Conservation (phyloP, 2,888 invertebrate species). For the Oconnorella tubifera region DNA sequence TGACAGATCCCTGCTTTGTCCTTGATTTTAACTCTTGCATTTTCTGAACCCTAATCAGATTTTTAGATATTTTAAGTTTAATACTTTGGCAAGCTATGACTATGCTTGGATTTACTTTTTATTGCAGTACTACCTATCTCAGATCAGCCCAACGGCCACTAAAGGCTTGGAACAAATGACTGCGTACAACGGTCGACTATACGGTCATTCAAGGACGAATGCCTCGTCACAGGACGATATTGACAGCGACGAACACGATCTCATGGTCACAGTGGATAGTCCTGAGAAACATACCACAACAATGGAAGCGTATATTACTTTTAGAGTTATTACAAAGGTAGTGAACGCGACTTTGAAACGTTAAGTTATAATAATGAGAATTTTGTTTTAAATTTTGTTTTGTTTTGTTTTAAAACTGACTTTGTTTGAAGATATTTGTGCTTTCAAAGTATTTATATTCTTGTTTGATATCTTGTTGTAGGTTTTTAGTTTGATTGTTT, state of each 20-base stretch:
- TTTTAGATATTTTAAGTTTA: no score
- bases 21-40: no score
- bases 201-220: slow-evolving; percentile 1
- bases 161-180: slow-evolving; percentile 7
- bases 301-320: slow-evolving; percentile 70
- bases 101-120: neutral
- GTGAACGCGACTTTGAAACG: neutral
- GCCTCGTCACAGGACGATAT: slow-evolving; percentile 14
- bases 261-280: slow-evolving; percentile 68
- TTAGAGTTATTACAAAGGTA: slow-evolving; percentile 65
- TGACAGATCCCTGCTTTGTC: no score
- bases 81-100: no score
- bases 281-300: slow-evolving; percentile 71
- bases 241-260: slow-evolving; percentile 57
- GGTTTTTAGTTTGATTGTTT: no score
- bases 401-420: no score
- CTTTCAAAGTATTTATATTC: neutral
- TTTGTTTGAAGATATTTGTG: neutral
- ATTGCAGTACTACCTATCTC: slow-evolving; percentile 27
- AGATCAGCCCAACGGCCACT: slow-evolving; percentile 26
- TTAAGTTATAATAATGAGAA: neutral
- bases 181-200: neutral
- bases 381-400: neutral
- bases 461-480: neutral
- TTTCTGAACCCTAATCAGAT: no score